Evolutionary conservation across 2,797 vertebrate species (phyloP).

Genomic region (Sebastes cheni): DNA sequence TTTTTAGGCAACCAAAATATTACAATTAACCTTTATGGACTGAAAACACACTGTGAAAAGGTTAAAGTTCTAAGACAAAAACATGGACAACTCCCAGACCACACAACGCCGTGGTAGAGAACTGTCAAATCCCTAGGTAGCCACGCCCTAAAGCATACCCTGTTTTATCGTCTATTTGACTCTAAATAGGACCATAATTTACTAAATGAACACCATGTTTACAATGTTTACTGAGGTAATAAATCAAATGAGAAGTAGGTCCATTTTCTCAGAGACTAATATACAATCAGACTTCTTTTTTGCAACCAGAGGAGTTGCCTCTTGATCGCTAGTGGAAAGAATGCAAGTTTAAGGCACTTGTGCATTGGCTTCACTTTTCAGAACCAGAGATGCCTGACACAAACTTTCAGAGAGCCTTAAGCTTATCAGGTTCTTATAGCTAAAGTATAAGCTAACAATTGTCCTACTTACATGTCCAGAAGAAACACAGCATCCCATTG

Average conservation of each 20-base stretch:
- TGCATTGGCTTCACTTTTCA: neutral
- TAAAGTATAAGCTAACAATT: neutral
- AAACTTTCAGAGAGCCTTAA: neutral
- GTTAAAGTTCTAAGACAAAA: neutral
- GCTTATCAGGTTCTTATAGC: neutral
- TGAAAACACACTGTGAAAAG: neutral
- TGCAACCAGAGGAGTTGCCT: too few species aligned
- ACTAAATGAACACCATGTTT: too few species aligned
- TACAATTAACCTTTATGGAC: neutral
- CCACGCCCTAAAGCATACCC: too few species aligned
- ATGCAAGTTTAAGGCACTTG: neutral
- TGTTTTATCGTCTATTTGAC: too few species aligned
- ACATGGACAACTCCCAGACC: neutral
- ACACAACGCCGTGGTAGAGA: too few species aligned
- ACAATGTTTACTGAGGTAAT: too few species aligned
- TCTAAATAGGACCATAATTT: too few species aligned
- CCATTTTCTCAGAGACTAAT: too few species aligned
- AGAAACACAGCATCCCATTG: neutral
- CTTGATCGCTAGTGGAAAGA: too few species aligned
- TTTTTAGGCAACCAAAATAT: neutral
- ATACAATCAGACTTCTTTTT: too few species aligned
- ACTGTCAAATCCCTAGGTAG: too few species aligned
- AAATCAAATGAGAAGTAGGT: too few species aligned
- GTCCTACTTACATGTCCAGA: neutral
- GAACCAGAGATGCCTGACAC: neutral